Evolutionary conservation across 1,140 invertebrate genomes (phyloP).

Genomic region (Drosophila saltans): DNA sequence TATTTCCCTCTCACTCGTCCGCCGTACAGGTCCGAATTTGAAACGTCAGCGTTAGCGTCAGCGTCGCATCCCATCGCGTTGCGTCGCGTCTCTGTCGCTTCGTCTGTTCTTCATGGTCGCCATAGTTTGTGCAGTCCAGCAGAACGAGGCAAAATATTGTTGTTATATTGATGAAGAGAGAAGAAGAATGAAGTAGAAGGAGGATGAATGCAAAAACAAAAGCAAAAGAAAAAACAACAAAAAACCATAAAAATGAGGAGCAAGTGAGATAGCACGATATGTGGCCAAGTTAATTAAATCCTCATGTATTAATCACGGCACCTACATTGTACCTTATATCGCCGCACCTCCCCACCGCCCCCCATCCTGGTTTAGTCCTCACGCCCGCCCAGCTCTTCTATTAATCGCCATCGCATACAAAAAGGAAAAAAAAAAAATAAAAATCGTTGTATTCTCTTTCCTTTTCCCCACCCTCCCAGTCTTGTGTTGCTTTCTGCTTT

Average conservation of each 20-base stretch:
- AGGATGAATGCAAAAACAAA: slow-evolving; percentile 13
- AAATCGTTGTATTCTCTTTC: slow-evolving; percentile 48
- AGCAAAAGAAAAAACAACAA: slow-evolving; percentile 12
- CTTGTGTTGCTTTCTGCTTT: too few species aligned
- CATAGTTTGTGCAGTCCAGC: slow-evolving; percentile 68
- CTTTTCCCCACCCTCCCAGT: too few species aligned
- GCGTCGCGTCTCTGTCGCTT: neutral
- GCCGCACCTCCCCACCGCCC: neutral
- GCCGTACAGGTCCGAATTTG: slow-evolving; percentile 18
- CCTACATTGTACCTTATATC: slow-evolving; percentile 41
- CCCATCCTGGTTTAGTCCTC: neutral
- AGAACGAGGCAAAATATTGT: slow-evolving; percentile 1
- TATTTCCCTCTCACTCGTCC: slow-evolving; percentile 22
- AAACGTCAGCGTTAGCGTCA: slow-evolving; percentile 24
- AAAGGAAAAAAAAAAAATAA: slow-evolving; percentile 26
- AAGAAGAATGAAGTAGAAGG: slow-evolving; percentile 1
- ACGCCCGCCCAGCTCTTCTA: slow-evolving; percentile 43
- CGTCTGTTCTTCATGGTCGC: slow-evolving; percentile 35
- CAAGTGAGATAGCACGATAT: slow-evolving; percentile 51
- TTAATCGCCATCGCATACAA: slow-evolving; percentile 63
- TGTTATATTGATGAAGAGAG: slow-evolving; percentile 6
- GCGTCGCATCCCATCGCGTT: slow-evolving; percentile 24
- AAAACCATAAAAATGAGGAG: slow-evolving; percentile 53
- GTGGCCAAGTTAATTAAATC: slow-evolving; percentile 76
- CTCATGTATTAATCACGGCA: slow-evolving; percentile 81